Evolutionary conservation across 2,888 invertebrate species (phyloP).

Genomic region (Drosophila affinis): DNA sequence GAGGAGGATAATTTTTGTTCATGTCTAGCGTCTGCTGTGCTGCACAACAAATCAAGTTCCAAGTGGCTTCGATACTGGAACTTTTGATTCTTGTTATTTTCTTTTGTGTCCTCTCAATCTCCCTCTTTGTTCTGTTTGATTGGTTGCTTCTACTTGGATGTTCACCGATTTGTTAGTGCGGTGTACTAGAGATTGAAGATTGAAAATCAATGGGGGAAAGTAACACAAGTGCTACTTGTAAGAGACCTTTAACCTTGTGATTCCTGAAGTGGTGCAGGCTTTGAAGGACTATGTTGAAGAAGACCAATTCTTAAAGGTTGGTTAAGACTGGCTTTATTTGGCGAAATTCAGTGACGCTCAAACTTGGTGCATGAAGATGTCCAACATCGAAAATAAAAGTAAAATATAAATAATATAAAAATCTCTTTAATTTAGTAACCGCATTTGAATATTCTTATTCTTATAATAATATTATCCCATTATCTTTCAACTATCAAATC

Average conservation of each 20-base stretch:
- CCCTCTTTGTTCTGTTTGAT: conserved; percentile 32
- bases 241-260: conserved; percentile 33
- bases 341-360: too few species aligned
- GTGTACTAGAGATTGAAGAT: conserved; percentile 20
- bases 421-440: background rate
- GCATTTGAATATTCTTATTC: background rate
- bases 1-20: conserved; percentile 19
- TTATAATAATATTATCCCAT: background rate
- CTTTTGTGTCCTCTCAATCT: conserved; percentile 24
- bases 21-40: conserved; percentile 33
- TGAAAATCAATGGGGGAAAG: conserved; percentile 41
- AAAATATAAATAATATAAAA: background rate
- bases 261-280: conserved; percentile 29
- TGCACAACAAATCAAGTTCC: conserved; percentile 62
- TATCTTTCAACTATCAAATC: conserved; percentile 14
- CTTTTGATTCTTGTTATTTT: conserved; percentile 59
- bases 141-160: conserved; percentile 9
- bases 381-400: background rate
- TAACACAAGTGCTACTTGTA: conserved; percentile 20
- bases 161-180: conserved; percentile 45
- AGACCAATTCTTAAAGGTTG: conserved; percentile 2
- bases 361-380: too few species aligned
- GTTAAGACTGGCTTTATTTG: too few species aligned
- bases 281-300: conserved; percentile 22
- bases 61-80: conserved; percentile 46